phyloP scores from a whole-genome alignment of 2,797 vertebrate species.

The Trachops cirrhosus region DNA sequence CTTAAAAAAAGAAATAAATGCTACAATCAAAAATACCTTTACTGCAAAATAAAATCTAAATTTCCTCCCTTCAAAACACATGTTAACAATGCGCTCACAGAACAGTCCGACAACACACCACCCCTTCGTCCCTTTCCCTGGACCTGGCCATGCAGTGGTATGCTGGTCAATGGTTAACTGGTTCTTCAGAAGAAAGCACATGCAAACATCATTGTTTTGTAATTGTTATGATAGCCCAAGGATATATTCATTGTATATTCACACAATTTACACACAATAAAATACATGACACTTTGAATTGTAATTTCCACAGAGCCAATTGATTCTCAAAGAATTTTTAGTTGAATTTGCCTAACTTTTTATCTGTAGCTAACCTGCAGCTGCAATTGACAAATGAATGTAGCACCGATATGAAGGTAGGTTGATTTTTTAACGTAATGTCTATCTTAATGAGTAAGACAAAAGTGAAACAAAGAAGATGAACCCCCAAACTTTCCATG shows the following conservation, averaged over 20 bases:
- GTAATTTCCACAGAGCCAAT: neutral
- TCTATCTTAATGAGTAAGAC: neutral
- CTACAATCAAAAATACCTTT: neutral
- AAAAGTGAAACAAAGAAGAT: neutral
- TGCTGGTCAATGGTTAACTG: neutral
- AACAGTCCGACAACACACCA: neutral
- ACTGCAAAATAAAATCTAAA: neutral
- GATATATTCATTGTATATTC: too few species aligned
- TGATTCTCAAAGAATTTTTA: neutral
- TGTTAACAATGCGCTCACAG: neutral
- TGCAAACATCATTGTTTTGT: neutral
- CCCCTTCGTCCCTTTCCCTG: neutral
- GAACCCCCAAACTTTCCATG: neutral
- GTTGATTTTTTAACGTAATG: neutral
- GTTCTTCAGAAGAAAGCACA: neutral
- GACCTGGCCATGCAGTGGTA: neutral
- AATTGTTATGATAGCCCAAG: too few species aligned
- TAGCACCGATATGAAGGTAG: neutral
- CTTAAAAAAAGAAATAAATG: constrained; percentile 23
- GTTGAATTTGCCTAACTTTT: neutral
- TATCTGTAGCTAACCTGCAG: neutral
- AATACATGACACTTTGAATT: neutral
- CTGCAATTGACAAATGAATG: neutral
- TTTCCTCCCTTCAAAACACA: neutral
- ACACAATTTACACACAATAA: neutral